These are phyloP conservation scores for Leptopilina drosophilae DNA, from an alignment of 2,888 invertebrate genomes.

Conservation along the genomic window DNA sequence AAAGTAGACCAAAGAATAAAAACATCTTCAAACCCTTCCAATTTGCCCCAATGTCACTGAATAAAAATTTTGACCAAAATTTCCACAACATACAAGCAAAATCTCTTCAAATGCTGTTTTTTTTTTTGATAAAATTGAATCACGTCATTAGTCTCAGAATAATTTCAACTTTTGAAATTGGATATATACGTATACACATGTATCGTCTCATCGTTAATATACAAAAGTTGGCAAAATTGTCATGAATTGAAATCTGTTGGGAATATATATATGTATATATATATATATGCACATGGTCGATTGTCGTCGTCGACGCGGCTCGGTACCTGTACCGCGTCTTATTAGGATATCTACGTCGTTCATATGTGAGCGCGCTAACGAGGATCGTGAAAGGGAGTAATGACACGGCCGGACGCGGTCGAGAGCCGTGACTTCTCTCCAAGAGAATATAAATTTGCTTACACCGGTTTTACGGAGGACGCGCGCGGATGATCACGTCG, in stretches of 20 bases:
- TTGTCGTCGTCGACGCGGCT: conserved; percentile 44
- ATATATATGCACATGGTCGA: not conserved
- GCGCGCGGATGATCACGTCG: conserved; percentile 55
- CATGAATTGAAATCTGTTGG: conserved; percentile 5
- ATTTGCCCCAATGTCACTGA: too few species aligned
- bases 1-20: too few species aligned
- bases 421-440: conserved; percentile 62
- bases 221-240: conserved; percentile 7
- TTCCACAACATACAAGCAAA: too few species aligned
- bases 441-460: conserved; percentile 70
- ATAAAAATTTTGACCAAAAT: too few species aligned
- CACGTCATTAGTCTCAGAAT: too few species aligned
- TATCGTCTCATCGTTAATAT: not conserved
- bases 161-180: too few species aligned
- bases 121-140: too few species aligned
- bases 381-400: conserved; percentile 73
- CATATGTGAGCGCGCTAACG: conserved; percentile 66
- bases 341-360: conserved; percentile 62
- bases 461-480: conserved; percentile 66
- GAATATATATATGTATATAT: not conserved
- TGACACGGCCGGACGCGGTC: conserved; percentile 72
- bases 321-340: conserved; percentile 53
- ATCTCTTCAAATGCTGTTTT: too few species aligned
- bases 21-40: too few species aligned
- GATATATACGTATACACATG: not conserved